phyloP scores from a whole-genome alignment of 2,113 vertebrate genomes.

The Tretioscincus oriximinensis region DNA sequence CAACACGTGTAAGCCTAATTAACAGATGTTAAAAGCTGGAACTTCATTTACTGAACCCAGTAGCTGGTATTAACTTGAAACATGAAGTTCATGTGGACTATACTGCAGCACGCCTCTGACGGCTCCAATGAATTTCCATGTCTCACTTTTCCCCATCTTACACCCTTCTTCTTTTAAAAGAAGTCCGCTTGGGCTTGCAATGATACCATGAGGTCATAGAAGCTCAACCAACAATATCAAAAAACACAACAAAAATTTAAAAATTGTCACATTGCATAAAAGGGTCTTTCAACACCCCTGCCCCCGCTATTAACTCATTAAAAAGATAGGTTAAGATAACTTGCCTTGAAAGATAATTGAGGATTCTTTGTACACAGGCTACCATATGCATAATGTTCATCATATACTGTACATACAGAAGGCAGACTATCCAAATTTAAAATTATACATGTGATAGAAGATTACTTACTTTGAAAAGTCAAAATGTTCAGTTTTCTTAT shows the following conservation, averaged over 20 bases:
- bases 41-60: constrained; percentile 66
- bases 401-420: constrained; percentile 5
- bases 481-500: constrained; percentile 2
- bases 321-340: constrained; percentile 42
- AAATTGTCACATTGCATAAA: constrained; percentile 11
- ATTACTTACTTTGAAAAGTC: background rate
- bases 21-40: constrained; percentile 60
- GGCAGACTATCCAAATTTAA: constrained; percentile 40
- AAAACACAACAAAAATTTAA: constrained; percentile 25
- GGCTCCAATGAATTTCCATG: constrained; percentile 64
- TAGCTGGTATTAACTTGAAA: constrained; percentile 69
- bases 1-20: constrained; percentile 71
- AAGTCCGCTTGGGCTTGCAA: constrained; percentile 13
- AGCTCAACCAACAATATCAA: constrained; percentile 53
- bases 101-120: constrained; percentile 56
- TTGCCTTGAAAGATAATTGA: background rate
- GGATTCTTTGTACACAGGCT: constrained; percentile 28
- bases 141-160: constrained; percentile 38
- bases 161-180: constrained; percentile 38
- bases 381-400: constrained; percentile 27
- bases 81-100: constrained; percentile 68
- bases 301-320: constrained; percentile 52
- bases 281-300: constrained; percentile 17
- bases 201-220: constrained; percentile 43
- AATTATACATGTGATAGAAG: too few species aligned